A percentile compares a stretch with the other conserved stretches of the same genome.
These are phyloP conservation scores for Villa cingulata DNA, from an alignment of 2,888 invertebrate genomes.

Conservation along the genomic window DNA sequence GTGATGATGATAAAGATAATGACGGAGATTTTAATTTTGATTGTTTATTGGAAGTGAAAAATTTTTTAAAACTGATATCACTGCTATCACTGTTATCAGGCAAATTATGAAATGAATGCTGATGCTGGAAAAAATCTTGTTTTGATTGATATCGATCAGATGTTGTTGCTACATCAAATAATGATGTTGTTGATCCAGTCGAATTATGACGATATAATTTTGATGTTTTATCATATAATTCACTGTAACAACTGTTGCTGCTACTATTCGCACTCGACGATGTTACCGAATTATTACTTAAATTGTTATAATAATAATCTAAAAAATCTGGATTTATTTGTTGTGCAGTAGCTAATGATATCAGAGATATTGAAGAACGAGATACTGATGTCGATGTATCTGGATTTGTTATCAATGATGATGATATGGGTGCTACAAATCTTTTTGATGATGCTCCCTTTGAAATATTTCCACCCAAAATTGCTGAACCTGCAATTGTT, in stretches of 20 bases:
- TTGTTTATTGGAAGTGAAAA: neutral
- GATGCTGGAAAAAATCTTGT: neutral
- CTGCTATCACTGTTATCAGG: neutral
- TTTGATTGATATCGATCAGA: neutral
- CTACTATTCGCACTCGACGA: constrained; percentile 2
- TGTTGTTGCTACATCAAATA: constrained; percentile 5
- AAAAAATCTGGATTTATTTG: neutral
- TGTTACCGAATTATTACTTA: neutral
- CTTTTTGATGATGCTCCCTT: constrained; percentile 1
- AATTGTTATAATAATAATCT: constrained; percentile 4
- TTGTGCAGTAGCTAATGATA: constrained; percentile 7
- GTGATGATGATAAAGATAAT: constrained; percentile 3
- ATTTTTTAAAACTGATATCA: too few relatives aligned
- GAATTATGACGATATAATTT: constrained; percentile 4
- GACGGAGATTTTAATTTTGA: neutral
- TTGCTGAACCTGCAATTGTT: constrained; percentile 4
- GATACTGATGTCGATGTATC: constrained; percentile 3
- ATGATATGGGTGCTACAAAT: neutral
- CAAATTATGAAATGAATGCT: neutral
- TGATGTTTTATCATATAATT: constrained; percentile 2
- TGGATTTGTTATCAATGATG: constrained; percentile 1
- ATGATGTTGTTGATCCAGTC: constrained; percentile 5
- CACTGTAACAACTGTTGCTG: constrained; percentile 6
- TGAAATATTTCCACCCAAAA: neutral
- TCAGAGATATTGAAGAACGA: constrained; percentile 7